Evolutionary conservation across 2,113 vertebrate genomes (phyloP), one percentile per base, ranked within the genome.

Genomic region (Drymodes brunneopygia): DNA sequence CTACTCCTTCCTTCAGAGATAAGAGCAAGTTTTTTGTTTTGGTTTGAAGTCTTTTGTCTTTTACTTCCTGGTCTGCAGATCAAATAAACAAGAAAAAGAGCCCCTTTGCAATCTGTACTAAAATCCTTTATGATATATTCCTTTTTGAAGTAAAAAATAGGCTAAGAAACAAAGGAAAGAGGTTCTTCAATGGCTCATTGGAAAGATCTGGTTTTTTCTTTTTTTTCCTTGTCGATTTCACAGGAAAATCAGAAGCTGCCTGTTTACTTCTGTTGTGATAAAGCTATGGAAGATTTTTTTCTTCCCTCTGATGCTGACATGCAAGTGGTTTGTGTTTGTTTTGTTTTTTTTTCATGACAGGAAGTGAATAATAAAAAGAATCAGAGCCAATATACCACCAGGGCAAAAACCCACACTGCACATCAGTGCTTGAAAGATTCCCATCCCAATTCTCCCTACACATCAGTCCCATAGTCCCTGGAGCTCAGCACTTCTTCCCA

Each of bases 131-230:
- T 20, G 69, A 29, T 31, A 7, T 77, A 51, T 66, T 91, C 5
- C 17, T 85, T 80, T 95, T 86, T 93, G 92, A 96, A 92, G 80
- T 86, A 90, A 93, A 92, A 92, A 96, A 81, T 29, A 92, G 60
- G 7, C 45, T 74, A 70, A 64, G 72, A 94, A 96, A 77, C 35
- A 53, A 92, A 87, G 65, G 22, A 74, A 36, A 38, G 2, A 57
- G 67, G 2, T 89, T 85, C 31, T 80, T 90, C 38, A 64, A 47
- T 58, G 28, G 17, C 35, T 82, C 21, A 33, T 38, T 58, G 31
- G 48, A 69, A 80, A 69, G 23, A 56, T 56, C 69, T 64, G 35
- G 28, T 71, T 44, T 79, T 15, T 17, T 4, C 4, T 22, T 38
- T 9, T 62, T 44, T 90, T 92, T 23, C 6, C 38, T 82, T 82